phyloP scores from a whole-genome alignment of 2,888 invertebrate species.

The Malthinus seriepunctatus region DNA sequence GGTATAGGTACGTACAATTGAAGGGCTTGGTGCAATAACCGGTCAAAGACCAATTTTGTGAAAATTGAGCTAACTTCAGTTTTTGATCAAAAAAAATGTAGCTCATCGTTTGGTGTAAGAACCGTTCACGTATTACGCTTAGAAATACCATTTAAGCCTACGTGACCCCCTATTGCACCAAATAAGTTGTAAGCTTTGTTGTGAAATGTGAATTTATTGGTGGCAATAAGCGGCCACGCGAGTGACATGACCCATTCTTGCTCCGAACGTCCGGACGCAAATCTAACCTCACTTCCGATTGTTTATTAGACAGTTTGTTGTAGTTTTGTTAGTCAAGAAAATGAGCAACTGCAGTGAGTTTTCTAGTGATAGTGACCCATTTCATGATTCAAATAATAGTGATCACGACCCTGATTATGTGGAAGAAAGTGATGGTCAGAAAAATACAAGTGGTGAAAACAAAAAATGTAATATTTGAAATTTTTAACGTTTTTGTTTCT shows the following conservation, averaged over 20 bases:
- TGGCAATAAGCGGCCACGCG: constrained; percentile 1
- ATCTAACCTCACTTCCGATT: not conserved
- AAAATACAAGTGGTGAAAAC: too few species aligned
- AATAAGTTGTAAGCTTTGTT: too few species aligned
- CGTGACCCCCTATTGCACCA: too few species aligned
- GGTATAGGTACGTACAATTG: too few species aligned
- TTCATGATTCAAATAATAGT: not conserved
- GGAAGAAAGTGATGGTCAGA: not conserved
- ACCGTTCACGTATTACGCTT: not conserved
- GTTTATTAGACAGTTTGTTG: not conserved
- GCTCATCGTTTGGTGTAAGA: not conserved
- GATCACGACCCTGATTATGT: not conserved
- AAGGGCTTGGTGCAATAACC: constrained; percentile 1
- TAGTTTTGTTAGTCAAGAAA: not conserved
- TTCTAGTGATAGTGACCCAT: not conserved
- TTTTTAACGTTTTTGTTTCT: not conserved
- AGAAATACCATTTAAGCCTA: not conserved
- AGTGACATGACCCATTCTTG: not conserved
- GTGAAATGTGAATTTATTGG: constrained; percentile 8
- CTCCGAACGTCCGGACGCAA: not conserved
- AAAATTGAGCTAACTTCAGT: not conserved
- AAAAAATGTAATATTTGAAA: too few species aligned
- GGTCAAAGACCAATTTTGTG: not conserved
- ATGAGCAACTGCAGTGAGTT: not conserved
- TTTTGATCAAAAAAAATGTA: not conserved